Evolutionary conservation across 2,113 vertebrate genomes (phyloP), one percentile per base, ranked within the genome.

Genomic region (Cichladusa arquata): DNA sequence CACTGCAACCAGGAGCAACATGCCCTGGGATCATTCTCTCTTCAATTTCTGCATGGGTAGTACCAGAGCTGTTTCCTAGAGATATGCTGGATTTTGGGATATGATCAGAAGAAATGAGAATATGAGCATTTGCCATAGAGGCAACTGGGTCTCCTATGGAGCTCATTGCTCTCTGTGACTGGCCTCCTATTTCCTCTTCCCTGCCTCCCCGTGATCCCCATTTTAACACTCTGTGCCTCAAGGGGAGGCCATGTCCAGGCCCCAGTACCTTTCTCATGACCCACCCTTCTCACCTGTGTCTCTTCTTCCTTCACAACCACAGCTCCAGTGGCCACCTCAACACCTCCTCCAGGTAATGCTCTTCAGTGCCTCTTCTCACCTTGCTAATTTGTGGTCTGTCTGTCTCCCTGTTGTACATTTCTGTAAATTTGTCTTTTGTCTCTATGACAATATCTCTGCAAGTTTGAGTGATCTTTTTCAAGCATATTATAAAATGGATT

Each of bases 151-250:
- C 8, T 60, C 1, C n/a, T 2, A 0, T 11, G 17, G 25, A 53
- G 5, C 12, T 79, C 5, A 2, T 5, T 33, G 5, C 4, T 4
- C 19, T 29, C 9, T 36, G 2, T 25, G 12, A 34, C 25, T 5
- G 0, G 0, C 0, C 3, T 3, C 5, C 8, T 5, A 0, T 24
- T 40, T 31, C 5, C 12, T 3, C 15, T 31, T 7, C 57, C 22
- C 14, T 79, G 14, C 4, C 6, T 56, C 0, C 0, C 12, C 9
- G 0, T 1, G 0, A 2, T 65, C 18, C 29, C 16, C 2, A 0
- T 34, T 0, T 0, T 29, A 5, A 2, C 33, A 1, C 11, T 11
- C 11, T 38, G 0, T 40, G 11, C 4, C 29, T n/a, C 6, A 8
- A 5, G 2, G 0, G 2, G 0, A 20, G 38, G 7, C 8, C 7